Evolutionary conservation across 2,888 invertebrate species (phyloP).

Genomic region (Trichacis sp.): DNA sequence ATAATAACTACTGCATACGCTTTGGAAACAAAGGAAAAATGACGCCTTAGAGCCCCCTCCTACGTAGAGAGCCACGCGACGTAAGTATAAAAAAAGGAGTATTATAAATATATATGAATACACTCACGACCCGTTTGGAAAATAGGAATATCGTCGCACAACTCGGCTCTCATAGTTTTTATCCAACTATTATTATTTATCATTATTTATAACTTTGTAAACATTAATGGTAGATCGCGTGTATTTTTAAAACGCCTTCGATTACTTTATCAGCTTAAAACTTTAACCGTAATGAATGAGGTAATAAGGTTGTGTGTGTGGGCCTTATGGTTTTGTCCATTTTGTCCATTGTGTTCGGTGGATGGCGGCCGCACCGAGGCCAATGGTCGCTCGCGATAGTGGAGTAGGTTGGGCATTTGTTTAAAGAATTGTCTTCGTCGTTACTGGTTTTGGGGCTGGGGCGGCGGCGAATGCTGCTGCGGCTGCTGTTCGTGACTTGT

Average conservation of each 20-base stretch:
- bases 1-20: no score
- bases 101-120: no score
- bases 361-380: conserved; percentile 54
- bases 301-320: conserved; percentile 67
- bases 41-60: no score
- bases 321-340: conserved; percentile 48
- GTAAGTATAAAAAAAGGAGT: no score
- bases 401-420: conserved; percentile 51
- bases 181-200: conserved; percentile 58
- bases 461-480: conserved; percentile 70
- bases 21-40: neutral
- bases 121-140: conserved; percentile 18
- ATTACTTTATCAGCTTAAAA: conserved; percentile 62
- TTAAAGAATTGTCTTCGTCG: conserved; percentile 8
- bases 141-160: conserved; percentile 47
- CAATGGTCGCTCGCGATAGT: conserved; percentile 56
- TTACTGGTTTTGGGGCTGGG: conserved; percentile 62
- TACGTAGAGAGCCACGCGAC: no score
- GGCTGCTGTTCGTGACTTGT: conserved; percentile 68
- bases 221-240: conserved; percentile 67
- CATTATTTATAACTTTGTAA: conserved; percentile 65
- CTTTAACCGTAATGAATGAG: conserved; percentile 68
- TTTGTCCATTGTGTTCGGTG: conserved; percentile 6
- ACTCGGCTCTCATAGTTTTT: conserved; percentile 57
- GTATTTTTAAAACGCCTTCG: no score